phyloP scores from a whole-genome alignment of 2,113 vertebrate species.

The Glaucomys volans region DNA sequence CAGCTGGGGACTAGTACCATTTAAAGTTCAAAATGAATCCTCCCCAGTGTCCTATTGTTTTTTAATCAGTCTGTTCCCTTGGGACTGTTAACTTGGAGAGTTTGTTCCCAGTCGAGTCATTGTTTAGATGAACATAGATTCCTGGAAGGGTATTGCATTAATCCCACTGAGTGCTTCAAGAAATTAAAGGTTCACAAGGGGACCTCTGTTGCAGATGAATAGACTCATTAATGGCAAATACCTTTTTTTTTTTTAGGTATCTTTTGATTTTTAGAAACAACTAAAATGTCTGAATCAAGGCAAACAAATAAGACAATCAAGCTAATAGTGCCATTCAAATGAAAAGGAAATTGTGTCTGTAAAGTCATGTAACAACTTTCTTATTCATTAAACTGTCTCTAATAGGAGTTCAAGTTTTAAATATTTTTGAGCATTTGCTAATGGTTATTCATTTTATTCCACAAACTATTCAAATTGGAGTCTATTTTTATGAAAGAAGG shows the following conservation, averaged over 20 bases:
- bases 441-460: not conserved
- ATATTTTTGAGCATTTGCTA: not conserved
- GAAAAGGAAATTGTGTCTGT: not conserved
- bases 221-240: not conserved
- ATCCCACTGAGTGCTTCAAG: not conserved
- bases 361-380: not conserved
- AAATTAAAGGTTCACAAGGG: not conserved
- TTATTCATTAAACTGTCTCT: not conserved
- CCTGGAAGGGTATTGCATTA: not conserved
- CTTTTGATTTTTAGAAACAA: not conserved
- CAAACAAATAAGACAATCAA: not conserved
- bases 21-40: not conserved
- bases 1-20: not conserved
- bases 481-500: not conserved
- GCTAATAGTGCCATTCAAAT: not conserved
- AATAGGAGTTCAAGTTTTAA: constrained; percentile 18
- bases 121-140: not conserved
- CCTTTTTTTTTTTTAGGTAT: not conserved
- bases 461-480: not conserved
- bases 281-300: not conserved
- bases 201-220: not conserved
- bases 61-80: not conserved
- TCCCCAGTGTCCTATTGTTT: not conserved
- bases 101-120: not conserved
- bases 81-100: not conserved